These are phyloP conservation scores for Lepidothrix coronata DNA, from an alignment of 2,113 vertebrate genomes.

Conservation along the genomic window DNA sequence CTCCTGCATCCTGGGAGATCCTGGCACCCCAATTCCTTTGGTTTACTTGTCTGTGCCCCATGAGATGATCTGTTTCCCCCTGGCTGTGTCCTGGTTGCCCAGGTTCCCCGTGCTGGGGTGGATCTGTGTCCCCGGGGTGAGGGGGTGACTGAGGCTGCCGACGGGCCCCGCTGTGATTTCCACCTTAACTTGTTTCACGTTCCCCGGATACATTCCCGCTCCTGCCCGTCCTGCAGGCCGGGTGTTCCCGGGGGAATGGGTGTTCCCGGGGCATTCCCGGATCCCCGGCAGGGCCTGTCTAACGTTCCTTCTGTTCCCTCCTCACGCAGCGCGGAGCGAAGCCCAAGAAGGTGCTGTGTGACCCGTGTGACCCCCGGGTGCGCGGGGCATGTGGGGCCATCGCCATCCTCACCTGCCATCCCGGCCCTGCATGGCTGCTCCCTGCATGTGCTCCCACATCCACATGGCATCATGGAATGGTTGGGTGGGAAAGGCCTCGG, in stretches of 20 bases:
- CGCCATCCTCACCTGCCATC: background rate
- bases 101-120: background rate
- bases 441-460: background rate
- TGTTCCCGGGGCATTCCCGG: background rate
- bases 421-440: background rate
- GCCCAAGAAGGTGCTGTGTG: constrained; percentile 87
- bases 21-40: background rate
- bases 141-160: background rate
- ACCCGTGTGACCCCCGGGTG: background rate
- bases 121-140: fast-evolving
- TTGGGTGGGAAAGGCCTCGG: background rate
- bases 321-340: constrained; percentile 90
- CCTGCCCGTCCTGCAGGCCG: background rate
- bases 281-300: constrained; percentile 3
- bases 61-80: background rate
- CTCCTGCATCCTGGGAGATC: background rate
- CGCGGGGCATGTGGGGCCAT: background rate
- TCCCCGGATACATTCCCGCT: fast-evolving
- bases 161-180: fast-evolving
- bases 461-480: fast-evolving
- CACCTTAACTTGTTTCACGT: fast-evolving
- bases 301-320: constrained; percentile 71
- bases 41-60: fast-evolving
- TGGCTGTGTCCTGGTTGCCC: fast-evolving
- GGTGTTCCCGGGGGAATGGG: background rate